Base-by-base conservation (phyloP, 2,888 invertebrate species). In the Nowickia ferox region DNA sequence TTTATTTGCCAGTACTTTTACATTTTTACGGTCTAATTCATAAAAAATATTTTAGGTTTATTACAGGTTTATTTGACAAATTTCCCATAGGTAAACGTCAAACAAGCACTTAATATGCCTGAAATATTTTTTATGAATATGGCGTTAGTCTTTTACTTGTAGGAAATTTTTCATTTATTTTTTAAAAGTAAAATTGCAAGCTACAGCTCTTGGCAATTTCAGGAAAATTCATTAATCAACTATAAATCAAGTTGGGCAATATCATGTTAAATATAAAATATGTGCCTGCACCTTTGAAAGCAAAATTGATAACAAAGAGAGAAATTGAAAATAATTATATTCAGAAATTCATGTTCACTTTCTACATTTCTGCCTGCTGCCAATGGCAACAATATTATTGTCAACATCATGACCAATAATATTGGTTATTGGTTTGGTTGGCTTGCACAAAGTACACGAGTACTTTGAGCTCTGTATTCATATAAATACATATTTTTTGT, bases 361-460 rank as follows among this genome's bases (percentile, higher is more conserved):
- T 44, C 8, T 19, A 55, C 0, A 0, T 51, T 40, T 53, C 42
- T 72, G 65, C 48, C 30, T 57, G 22, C 19, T 38, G 38, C 11
- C 38, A 51, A 38, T 51, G 55, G 10, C 40, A 71, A 3, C 44
- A 30, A 11, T 46, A 57, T 57, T 72, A 38, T 72, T 72, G 79
- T 65, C 65, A 48, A 57, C 65, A 65, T 51, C 57, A 72, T 72
- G 46, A 57, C 40, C 63, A 38, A 80, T 65, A 72, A 53, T 65
- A 65, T 72, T 66, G 65, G 57, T 2, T 71, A 72, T 55, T 79
- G 53, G 72, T 74, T 80, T 66, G 38, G 46, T 17, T 61, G 22
- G 68, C 30, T 46, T 55, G 53, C 42, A 79, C 11, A 48, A 9
- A n/a, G 48, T n/a, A 6, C 10, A 19, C 13, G 2, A 19, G 9